A percentile compares a stretch with the other conserved stretches of the same genome.
These are phyloP conservation scores for Lepilemur ruficaudatus DNA, from an alignment of 2,797 vertebrate species.

Conservation along the genomic window DNA sequence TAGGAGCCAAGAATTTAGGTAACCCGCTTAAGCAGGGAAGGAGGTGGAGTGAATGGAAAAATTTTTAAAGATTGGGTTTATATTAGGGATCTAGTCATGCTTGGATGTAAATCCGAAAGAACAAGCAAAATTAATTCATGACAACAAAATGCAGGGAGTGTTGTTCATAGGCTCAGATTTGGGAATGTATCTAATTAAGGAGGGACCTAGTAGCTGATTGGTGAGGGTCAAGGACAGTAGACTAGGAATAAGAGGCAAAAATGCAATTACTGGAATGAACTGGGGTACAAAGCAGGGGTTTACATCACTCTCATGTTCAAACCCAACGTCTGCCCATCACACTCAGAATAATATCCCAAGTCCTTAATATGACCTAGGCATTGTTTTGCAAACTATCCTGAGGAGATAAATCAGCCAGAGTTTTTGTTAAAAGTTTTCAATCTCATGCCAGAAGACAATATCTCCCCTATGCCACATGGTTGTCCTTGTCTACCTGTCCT, in stretches of 20 bases:
- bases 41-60: neutral
- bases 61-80: neutral
- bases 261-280: neutral
- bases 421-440: neutral
- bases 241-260: neutral
- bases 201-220: neutral
- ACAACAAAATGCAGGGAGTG: neutral
- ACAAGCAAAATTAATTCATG: neutral
- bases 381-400: neutral
- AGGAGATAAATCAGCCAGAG: neutral
- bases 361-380: neutral
- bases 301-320: neutral
- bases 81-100: neutral
- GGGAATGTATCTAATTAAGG: neutral
- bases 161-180: neutral
- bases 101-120: neutral
- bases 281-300: neutral
- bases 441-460: neutral
- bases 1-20: neutral
- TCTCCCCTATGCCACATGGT: too few relatives aligned
- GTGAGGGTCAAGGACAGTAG: neutral
- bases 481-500: neutral
- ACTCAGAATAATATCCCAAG: neutral
- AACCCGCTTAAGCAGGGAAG: neutral
- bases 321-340: neutral